These are phyloP conservation scores for Conomelus anceps DNA, from an alignment of 2,888 invertebrate species.

Conservation along the genomic window DNA sequence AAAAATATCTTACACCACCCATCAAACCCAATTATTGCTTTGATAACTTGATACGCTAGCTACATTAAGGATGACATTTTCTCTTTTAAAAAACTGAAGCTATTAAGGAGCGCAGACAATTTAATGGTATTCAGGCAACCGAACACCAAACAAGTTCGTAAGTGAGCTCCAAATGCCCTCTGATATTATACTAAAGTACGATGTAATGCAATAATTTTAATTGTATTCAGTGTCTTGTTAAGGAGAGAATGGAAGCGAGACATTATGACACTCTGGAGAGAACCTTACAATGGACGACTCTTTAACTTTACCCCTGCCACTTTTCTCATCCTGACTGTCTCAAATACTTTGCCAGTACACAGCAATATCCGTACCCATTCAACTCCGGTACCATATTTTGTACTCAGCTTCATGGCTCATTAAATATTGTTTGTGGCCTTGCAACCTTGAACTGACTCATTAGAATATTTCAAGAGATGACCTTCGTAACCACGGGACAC, in stretches of 20 bases:
- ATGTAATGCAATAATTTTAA: constrained; percentile 11
- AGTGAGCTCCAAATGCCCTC: neutral
- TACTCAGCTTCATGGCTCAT: neutral
- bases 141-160: neutral
- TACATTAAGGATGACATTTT: too few relatives aligned
- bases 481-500: neutral
- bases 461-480: neutral
- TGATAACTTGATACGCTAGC: neutral
- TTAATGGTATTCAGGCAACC: neutral
- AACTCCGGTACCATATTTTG: neutral
- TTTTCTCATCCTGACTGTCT: too few relatives aligned
- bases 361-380: neutral
- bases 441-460: neutral
- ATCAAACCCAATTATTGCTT: too few relatives aligned
- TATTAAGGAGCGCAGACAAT: neutral
- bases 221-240: constrained; percentile 4
- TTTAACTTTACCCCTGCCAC: neutral
- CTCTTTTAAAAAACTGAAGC: neutral
- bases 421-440: neutral
- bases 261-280: neutral
- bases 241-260: neutral
- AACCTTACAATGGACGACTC: neutral
- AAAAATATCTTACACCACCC: too few relatives aligned
- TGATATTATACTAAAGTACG: neutral
- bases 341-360: neutral